Conservation (phyloP, 2,888 invertebrate species). For the Drosophila mayaguana region DNA sequence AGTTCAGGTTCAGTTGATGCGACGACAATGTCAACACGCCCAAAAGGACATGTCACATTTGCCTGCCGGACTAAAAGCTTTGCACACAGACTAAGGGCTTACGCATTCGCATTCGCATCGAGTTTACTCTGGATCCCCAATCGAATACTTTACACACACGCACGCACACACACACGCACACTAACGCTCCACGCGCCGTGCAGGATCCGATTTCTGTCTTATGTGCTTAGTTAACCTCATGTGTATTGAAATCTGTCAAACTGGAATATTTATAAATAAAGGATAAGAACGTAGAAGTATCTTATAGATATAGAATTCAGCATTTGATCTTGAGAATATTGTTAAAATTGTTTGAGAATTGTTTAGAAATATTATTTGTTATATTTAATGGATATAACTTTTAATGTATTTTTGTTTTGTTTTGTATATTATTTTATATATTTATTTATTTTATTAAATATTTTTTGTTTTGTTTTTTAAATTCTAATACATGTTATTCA, state of each 20-base stretch:
- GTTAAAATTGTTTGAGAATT: neutral
- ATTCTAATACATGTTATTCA: too few relatives aligned
- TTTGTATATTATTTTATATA: too few relatives aligned
- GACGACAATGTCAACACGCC: conserved; percentile 70
- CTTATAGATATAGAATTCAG: neutral
- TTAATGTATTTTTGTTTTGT: too few relatives aligned
- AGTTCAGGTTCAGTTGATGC: conserved; percentile 78
- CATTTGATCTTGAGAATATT: neutral
- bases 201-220: conserved; percentile 25
- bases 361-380: neutral
- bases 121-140: conserved; percentile 4
- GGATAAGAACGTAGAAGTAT: neutral
- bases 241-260: neutral
- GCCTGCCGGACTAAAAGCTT: conserved; percentile 19
- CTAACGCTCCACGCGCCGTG: neutral
- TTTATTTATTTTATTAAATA: too few relatives aligned
- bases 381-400: too few relatives aligned
- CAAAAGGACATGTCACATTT: conserved; percentile 42
- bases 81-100: conserved; percentile 30
- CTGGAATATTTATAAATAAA: conserved; percentile 1
- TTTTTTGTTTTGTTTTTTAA: too few relatives aligned
- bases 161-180: neutral
- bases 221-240: conserved; percentile 1
- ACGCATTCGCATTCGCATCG: conserved; percentile 18
- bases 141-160: conserved; percentile 12